Evolutionary conservation across 1,140 invertebrate genomes (phyloP), one percentile per base, ranked within the genome.

Genomic region (Stegodyphus mimosarum): DNA sequence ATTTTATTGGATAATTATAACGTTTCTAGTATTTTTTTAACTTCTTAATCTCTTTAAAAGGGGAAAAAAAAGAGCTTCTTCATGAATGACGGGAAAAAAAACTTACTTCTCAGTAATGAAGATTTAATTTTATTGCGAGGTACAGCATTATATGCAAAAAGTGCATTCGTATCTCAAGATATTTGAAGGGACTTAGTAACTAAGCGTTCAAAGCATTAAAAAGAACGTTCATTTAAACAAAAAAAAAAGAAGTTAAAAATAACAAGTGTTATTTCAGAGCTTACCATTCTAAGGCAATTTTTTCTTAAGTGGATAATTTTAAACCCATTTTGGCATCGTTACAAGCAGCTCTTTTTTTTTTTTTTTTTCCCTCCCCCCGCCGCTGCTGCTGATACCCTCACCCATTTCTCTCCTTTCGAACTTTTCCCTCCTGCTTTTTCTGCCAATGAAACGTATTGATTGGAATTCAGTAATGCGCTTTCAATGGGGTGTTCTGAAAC

Each of bases 281-380:
- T 74, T 55, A 74, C 53, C 72, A 74, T 55, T 74, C 52, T 55
- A 52, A 55, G 33, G 72, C 49, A 71, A 60, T 33, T 60, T 74
- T 74, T 55, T 52, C 72, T 60, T 52, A 60, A 74, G 72, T 13
- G 72, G 72, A 74, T 74, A 74, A 74, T 74, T 74, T 74, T 74
- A 74, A 74, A 74, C 18, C 72, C 72, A 74, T 74, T 74, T 74
- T 55, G 72, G 72, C 72, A 74, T 74, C 72, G 72, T 74, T 74
- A 74, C 52, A 52, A 72, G 49, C 49, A 55, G 51, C 55, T 60
- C 55, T n/a, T 74, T 74, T 74, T 55, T 18, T 51, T 72, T n/a
- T n/a, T n/a, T n/a, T n/a, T n/a, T 73, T 72, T 51, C n/a, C n/a
- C n/a, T n/a, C n/a, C n/a, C n/a, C n/a, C n/a, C n/a, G n/a, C n/a